Percentiles rank a stretch among this genome's conserved stretches.
phyloP scores from a whole-genome alignment of 2,888 invertebrate species.

The Herminia tarsipennalis region DNA sequence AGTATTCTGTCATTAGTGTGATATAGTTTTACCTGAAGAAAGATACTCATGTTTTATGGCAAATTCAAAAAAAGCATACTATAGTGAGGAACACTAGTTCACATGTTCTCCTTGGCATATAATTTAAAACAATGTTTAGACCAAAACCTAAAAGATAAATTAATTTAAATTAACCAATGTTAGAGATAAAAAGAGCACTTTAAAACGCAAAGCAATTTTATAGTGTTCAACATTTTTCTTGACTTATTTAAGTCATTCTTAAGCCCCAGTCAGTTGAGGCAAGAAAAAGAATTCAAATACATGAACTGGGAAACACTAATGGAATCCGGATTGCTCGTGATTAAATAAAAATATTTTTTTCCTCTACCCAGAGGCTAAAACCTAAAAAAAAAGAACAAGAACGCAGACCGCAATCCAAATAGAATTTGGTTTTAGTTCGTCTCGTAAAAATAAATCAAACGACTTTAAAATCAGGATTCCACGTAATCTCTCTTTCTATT shows the following conservation, averaged over 20 bases:
- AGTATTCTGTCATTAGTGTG: too few species aligned
- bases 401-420: constrained; percentile 27
- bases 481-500: constrained; percentile 64
- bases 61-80: too few species aligned
- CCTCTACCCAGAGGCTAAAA: constrained; percentile 11
- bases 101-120: too few species aligned
- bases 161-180: too few species aligned
- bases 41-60: too few species aligned
- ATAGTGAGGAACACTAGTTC: too few species aligned
- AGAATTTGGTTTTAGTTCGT: constrained; percentile 54
- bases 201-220: too few species aligned
- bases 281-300: background rate
- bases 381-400: constrained; percentile 19
- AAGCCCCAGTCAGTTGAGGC: background rate
- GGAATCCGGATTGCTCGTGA: constrained; percentile 7
- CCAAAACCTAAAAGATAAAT: too few species aligned
- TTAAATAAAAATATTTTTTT: constrained; percentile 25
- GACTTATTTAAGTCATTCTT: background rate
- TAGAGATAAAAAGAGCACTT: too few species aligned
- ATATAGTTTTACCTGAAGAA: too few species aligned
- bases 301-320: constrained; percentile 3
- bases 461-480: constrained; percentile 68
- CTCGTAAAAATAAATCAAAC: constrained; percentile 73
- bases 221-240: background rate
- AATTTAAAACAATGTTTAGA: too few species aligned